Base-by-base conservation (phyloP, 2,113 vertebrate genomes). In the Coptodon bakossiorum region DNA sequence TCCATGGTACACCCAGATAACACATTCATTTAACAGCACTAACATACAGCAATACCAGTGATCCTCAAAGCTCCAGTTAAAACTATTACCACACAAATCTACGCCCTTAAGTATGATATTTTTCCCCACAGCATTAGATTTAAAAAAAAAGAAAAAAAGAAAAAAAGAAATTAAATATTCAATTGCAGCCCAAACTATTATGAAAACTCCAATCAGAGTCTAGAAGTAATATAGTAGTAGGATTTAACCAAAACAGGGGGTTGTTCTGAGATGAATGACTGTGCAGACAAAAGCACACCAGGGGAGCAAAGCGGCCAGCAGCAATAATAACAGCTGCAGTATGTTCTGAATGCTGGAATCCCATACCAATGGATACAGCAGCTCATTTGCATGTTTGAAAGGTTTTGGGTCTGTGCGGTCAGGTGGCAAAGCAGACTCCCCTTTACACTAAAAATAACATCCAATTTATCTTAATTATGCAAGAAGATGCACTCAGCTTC, bases 371-470 rank as follows among this genome's bases (percentile, higher is more conserved):
- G 71, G 36, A 16, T 43, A 43, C 22, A 50, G 48, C 4, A 48
- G 48, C 82, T 92, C 81, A 94, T 93, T 89, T 94, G 80, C 85
- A 88, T 90, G 40, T 93, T 91, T 66, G 86, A 73, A 86, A 81
- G 86, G 71, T 85, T 92, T 92, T 57, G 85, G 56, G 59, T 84
- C 79, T 73, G 79, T 85, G 90, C 3, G 22, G 86, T 93, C 83
- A 88, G 88, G 79, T 92, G 86, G 86, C 61, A 43, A 86, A 57
- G 11, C 87, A 87, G 16, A 84, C 86, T 40, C 79, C 56, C 78
- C 52, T 89, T 89, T 76, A 34, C 81, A 76, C 84, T 82, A 84
- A 92, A 91, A 91, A 86, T 88, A 93, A 90, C 82, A 84, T 6
- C 43, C 63, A 84, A 79, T 87, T 83, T 63, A 36, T 89, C 68